Conservation (phyloP, 1,140 invertebrate genomes). For the Paraescarpia echinospica region DNA sequence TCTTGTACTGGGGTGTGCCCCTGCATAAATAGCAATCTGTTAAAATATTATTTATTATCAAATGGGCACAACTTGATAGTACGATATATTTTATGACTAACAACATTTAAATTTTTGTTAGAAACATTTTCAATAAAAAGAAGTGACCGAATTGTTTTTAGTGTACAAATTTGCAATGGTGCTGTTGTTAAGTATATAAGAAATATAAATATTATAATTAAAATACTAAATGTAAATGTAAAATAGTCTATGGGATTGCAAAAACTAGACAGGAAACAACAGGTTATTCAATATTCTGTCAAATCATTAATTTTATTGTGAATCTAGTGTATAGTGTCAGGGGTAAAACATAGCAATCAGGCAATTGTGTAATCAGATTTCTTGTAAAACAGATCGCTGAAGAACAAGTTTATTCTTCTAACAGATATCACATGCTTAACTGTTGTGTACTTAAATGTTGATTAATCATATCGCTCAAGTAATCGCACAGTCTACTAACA, state of each 20-base stretch:
- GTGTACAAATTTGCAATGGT: too few relatives aligned
- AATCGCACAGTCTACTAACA: background rate
- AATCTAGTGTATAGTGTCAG: background rate
- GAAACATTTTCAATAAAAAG: background rate
- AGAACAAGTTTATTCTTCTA: background rate
- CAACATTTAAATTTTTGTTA: background rate
- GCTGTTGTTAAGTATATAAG: too few relatives aligned
- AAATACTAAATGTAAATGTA: too few relatives aligned
- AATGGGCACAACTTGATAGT: too few relatives aligned
- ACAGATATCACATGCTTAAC: background rate
- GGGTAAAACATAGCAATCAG: background rate
- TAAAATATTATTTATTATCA: background rate
- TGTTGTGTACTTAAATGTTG: background rate
- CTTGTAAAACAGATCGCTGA: background rate
- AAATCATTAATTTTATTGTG: background rate
- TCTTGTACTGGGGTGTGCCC: background rate
- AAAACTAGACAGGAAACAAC: background rate
- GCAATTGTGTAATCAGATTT: background rate
- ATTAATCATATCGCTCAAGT: background rate
- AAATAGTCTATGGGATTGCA: background rate
- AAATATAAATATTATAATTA: too few relatives aligned
- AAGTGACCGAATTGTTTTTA: too few relatives aligned
- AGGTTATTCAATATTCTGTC: background rate
- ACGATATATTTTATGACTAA: background rate
- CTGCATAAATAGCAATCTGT: background rate